Conservation (phyloP, 1,140 invertebrate species). For the Wiebesia pumilae region DNA sequence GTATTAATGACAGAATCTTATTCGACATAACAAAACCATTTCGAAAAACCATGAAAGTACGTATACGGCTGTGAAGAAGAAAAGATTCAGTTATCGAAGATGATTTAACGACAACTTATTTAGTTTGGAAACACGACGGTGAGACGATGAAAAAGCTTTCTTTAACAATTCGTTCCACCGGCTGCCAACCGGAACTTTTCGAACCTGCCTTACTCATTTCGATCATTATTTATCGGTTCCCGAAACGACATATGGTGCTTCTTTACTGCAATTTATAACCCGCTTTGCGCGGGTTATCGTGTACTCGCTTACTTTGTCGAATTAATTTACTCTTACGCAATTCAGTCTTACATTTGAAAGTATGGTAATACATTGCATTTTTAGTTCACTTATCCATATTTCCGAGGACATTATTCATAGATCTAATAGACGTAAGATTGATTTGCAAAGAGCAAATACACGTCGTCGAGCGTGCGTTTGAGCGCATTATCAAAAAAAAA, state of each 20-base stretch:
- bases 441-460: too few species aligned
- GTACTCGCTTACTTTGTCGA: conserved; percentile 1
- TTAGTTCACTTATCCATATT: too few species aligned
- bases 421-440: too few species aligned
- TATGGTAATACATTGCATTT: too few species aligned
- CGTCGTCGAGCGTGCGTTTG: too few species aligned
- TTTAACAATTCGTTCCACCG: conserved; percentile 37
- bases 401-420: too few species aligned
- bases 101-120: conserved; percentile 20
- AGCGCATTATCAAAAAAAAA: too few species aligned
- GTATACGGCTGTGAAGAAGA: neutral
- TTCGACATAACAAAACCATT: neutral
- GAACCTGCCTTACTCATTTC: conserved; percentile 17
- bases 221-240: conserved; percentile 30
- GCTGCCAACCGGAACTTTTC: conserved; percentile 30
- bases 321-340: conserved; percentile 19
- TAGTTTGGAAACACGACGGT: conserved; percentile 14
- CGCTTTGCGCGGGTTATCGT: too few species aligned
- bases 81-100: neutral
- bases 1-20: neutral
- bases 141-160: conserved; percentile 36
- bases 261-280: conserved; percentile 12
- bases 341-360: neutral
- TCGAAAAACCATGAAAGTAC: neutral
- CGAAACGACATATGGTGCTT: conserved; percentile 32